Conservation (phyloP, 2,888 invertebrate genomes). For the Patella pellucida region DNA sequence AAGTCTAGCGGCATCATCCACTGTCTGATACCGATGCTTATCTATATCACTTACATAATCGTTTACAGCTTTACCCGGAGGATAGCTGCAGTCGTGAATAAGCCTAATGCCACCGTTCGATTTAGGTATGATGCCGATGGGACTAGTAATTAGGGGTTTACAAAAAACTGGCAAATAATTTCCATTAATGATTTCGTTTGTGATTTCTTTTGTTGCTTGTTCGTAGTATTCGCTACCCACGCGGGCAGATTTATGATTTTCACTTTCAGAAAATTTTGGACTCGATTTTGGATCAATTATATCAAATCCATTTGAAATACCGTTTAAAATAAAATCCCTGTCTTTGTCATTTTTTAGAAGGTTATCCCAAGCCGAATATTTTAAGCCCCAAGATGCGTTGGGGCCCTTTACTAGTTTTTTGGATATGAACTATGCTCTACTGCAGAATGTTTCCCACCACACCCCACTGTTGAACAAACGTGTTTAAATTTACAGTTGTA, state of each 20-base stretch:
- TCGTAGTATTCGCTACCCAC: not conserved
- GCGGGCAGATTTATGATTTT: not conserved
- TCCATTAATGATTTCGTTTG: not conserved
- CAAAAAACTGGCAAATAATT: slow-evolving; percentile 3
- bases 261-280: not conserved
- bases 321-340: not conserved
- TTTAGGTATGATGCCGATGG: slow-evolving; percentile 11
- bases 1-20: slow-evolving; percentile 28
- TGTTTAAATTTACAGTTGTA: slow-evolving; percentile 3
- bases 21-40: slow-evolving; percentile 18
- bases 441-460: not conserved
- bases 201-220: not conserved
- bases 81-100: slow-evolving; percentile 7
- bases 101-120: slow-evolving; percentile 6
- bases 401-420: not conserved
- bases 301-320: not conserved
- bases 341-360: not conserved
- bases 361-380: not conserved
- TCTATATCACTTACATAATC: slow-evolving; percentile 11
- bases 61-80: not conserved
- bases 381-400: not conserved
- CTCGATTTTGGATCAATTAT: not conserved
- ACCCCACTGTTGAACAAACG: not conserved
- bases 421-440: not conserved
- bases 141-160: not conserved